Evolutionary conservation across 1,140 invertebrate genomes (phyloP), one percentile per base, ranked within the genome.

Genomic region (Calephelis nemesis): DNA sequence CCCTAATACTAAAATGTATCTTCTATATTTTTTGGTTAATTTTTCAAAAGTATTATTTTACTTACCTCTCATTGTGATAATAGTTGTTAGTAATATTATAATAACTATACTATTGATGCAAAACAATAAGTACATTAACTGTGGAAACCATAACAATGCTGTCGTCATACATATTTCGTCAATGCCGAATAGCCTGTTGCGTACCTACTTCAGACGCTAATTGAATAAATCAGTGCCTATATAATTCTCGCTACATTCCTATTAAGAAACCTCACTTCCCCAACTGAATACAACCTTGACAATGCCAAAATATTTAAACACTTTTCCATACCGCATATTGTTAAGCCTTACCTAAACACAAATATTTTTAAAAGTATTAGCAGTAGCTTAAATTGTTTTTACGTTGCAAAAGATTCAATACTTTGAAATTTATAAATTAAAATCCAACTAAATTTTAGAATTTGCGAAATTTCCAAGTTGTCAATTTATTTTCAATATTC

Each of bases 201-300:
- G 30, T 58, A 58, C 52, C 19, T 39, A 74, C 52, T 9, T 39
- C 76, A 74, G 68, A 78, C 74, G 76, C 75, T 87, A 88, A 90
- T 90, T 90, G 82, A 78, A 85, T 84, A 84, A 87, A 84, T 78
- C 78, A 79, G 52, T 77, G 71, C 78, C 75, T 76, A 79, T 82
- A 81, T 77, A 76, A 76, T 62, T 73, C 67, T 67, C 69, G 75
- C 68, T 69, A 73, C 74, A 82, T 74, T 80, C 86, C 82, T 86
- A 82, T 79, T 76, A 80, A 74, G 73, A 74, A 77, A 70, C 69
- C 40, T 48, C 49, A 73, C 50, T 71, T 77, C 78, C 73, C 69
- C 74, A 79, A 78, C 69, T 72, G 74, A 78, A 76, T 78, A 76
- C 79, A 89, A 87, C 85, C 85, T 90, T 90, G 87, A 81, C 66